Evolutionary conservation across 2,797 vertebrate species (phyloP), one percentile per base, ranked within the genome.

Genomic region (Tauraco hartlaubi): DNA sequence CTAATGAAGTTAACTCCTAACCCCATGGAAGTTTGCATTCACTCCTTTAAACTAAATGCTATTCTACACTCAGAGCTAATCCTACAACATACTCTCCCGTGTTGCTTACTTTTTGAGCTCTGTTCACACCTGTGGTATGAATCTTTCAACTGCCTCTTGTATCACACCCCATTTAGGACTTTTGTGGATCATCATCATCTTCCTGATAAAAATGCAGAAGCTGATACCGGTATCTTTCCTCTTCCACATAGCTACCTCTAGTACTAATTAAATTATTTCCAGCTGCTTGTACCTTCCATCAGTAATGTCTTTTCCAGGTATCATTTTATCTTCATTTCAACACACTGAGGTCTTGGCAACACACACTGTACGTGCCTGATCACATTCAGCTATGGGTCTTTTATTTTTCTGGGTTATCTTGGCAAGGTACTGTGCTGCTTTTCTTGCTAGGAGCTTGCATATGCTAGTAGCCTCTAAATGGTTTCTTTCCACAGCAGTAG

Each of bases 291-390:
- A 56, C 12, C 20, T 48, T 76, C 41, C 11, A 71, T 33, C 12
- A 37, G 20, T n/a, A 71, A 37, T n/a, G 12, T 48, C 23, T 88
- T 78, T 56, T 33, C 51, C 33, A 66, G 26, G 16, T 58, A 78
- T 12, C 56, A 59, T 84, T 94, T 88, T 62, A 46, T 62, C 62
- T 88, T 86, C 12, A 18, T 80, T 92, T 68, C 58, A 86, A 31
- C 19, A 54, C n/a, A 37, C 21, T 17, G 37, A 74, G 29, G 31
- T 72, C 62, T 86, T 82, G 62, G 69, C 83, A 84, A 64, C 18
- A 64, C 28, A 46, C 5, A 11, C 18, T 52, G n/a, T 44, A 84
- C 33, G 54, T 64, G 44, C 14, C 61, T 43, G 41, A 81, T 56
- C 2, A 0, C 0, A 0, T 64, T 68, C 62, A 81, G n/a, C 31